Conservation (phyloP, 2,113 vertebrate species). For the Macrotus californicus region DNA sequence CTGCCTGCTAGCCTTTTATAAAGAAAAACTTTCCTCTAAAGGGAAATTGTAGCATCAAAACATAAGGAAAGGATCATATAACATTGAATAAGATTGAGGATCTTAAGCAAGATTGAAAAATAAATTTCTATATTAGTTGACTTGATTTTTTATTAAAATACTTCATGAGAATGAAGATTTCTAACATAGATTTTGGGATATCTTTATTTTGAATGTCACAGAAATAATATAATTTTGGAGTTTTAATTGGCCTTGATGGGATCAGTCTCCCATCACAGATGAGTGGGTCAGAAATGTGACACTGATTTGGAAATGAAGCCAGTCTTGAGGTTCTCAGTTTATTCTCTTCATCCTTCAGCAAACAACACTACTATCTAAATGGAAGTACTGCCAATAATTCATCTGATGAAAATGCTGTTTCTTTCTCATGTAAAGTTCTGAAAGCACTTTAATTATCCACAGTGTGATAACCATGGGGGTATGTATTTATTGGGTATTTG, state of each 20-base stretch:
- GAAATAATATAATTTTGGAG: neutral
- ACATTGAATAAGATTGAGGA: neutral
- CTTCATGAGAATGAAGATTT: neutral
- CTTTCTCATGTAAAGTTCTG: neutral
- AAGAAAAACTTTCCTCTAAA: slow-evolving; percentile 26
- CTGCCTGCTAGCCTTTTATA: slow-evolving; percentile 19
- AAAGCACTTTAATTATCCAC: neutral
- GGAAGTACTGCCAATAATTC: neutral
- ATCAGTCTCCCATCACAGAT: neutral
- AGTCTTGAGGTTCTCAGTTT: neutral
- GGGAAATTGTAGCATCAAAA: neutral
- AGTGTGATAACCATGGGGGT: neutral
- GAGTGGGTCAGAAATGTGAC: neutral
- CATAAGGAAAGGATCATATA: neutral
- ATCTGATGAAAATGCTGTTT: neutral
- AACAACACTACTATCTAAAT: neutral
- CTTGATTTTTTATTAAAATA: neutral
- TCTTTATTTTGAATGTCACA: neutral
- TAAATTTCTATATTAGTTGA: neutral
- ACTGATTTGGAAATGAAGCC: neutral
- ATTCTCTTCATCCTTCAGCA: neutral
- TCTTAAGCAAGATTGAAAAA: neutral
- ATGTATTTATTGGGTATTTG: neutral
- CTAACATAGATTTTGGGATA: neutral
- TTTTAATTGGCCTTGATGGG: neutral